Evolutionary conservation across 2,888 invertebrate genomes (phyloP), one percentile per base, ranked within the genome.

Genomic region (Habroteleia sp.): DNA sequence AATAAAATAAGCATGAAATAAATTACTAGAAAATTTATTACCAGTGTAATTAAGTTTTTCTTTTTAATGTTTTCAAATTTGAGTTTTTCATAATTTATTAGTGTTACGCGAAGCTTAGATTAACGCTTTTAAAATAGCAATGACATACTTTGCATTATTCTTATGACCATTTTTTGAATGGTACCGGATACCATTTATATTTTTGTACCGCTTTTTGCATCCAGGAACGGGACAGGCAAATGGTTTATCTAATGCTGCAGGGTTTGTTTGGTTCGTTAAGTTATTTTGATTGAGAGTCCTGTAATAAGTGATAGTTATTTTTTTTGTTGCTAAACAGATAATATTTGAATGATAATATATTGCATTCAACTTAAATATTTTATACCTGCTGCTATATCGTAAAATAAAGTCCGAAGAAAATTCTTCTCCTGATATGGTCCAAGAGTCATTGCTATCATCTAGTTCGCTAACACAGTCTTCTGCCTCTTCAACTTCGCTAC

Each of bases 121-220:
- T n/a, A n/a, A n/a, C n/a, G n/a, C n/a, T n/a, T n/a, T n/a, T n/a
- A n/a, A n/a, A n/a, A n/a, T n/a, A n/a, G n/a, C n/a, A n/a, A n/a
- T n/a, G 10, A 92, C 93, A 91, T 87, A 94, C 94, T 93, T 94
- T 88, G 93, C 93, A 83, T 95, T 94, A 87, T 94, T 94, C 89
- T 95, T 94, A 88, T 96, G 96, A 4, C 95, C 95, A 87, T 95
- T 95, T 89, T 95, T 94, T 35, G 94, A 94, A 89, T 96, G 96
- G 88, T 96, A 96, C 86, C 95, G 96, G 84, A 96, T 95, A 62
- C 96, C 96, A 88, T 96, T 96, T 63, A 95, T 93, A 87, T 96
- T 96, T 89, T 96, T 96, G 89, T 96, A 96, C 33, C 94, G 91
- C 86, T 96, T 96, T 89, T 94, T 94, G 89, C 96, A 96, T 41